Conservation (phyloP, 2,113 vertebrate species). For the Polyodon spathula region DNA sequence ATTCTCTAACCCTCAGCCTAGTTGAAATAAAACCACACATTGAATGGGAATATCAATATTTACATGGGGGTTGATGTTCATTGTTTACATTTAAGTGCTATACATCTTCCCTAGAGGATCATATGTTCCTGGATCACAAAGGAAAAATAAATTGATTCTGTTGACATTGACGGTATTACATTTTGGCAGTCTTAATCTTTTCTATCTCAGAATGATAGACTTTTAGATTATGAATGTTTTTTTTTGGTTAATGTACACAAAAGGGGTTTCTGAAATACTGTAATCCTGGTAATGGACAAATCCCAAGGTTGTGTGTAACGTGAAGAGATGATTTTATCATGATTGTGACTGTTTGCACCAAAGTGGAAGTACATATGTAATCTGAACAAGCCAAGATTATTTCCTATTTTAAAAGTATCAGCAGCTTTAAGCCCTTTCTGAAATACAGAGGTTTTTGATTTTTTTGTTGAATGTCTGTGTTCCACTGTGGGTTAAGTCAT, state of each 20-base stretch:
- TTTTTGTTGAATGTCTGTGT: too few relatives aligned
- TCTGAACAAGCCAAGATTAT: too few relatives aligned
- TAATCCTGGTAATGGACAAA: conserved; percentile 7
- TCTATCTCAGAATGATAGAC: conserved; percentile 14
- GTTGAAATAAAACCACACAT: background rate
- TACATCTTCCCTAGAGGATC: conserved; percentile 29
- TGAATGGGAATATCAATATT: conserved; percentile 7
- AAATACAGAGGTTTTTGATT: too few relatives aligned
- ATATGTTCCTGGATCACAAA: conserved; percentile 25
- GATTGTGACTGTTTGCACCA: too few relatives aligned
- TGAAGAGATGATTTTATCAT: too few relatives aligned
- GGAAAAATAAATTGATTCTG: conserved; percentile 34
- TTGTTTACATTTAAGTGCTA: conserved; percentile 25
- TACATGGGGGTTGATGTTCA: conserved; percentile 16
- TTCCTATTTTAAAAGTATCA: too few relatives aligned
- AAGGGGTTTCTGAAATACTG: conserved; percentile 5
- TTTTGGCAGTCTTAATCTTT: conserved; percentile 35
- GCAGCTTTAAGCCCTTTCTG: too few relatives aligned
- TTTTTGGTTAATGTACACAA: conserved; percentile 2
- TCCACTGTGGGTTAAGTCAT: too few relatives aligned
- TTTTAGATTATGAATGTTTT: conserved; percentile 19
- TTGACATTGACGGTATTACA: conserved; percentile 28
- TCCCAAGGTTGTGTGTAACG: background rate
- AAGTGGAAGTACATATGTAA: too few relatives aligned
- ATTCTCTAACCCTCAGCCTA: background rate